Base-by-base conservation (phyloP, 2,888 invertebrate species). In the Pilophorus perplexus region DNA sequence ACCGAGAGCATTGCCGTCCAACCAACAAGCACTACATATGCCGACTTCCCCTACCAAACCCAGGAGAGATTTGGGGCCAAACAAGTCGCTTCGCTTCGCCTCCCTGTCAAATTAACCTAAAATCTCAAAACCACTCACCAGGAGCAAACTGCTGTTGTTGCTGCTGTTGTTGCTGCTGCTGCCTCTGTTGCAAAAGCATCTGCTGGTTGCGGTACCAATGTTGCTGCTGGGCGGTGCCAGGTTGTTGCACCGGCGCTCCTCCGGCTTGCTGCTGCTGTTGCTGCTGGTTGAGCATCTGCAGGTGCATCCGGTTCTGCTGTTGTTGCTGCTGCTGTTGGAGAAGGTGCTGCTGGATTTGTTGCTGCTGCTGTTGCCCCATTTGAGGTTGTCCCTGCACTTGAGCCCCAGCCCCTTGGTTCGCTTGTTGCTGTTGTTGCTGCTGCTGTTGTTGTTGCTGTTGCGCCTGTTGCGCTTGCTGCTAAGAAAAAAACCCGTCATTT, bases 281-380 rank as follows among this genome's bases (percentile, higher is more conserved):
- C 67, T 76, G 77, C 68, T 76, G 77, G 65, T 76, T 75, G 67
- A 75, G 74, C 73, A 78, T 74, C 67, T 75, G 75, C 67, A 73
- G 74, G 23, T 73, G 67, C 66, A 75, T 76, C 67, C 75, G 74
- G 73, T 78, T 74, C 67, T 75, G 75, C 65, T 73, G 74, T 27
- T 73, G 67, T 33, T 79, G 79, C 78, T 83, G 83, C 77, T 83
- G 80, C 75, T 81, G 82, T 71, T 81, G 80, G 73, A 78, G 80
- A 70, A 82, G 83, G 77, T 83, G 80, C 75, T 81, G 82, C 71
- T 81, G 80, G 73, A 78, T 80, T 70, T 77, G 80, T n/a, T n/a
- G n/a, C 73, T 78, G 79, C 55, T 73, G 75, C 46, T 72, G 75
- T 55, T 72, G 72, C 64, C 80, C 40, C 2, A 38, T 74, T 67